These are phyloP conservation scores for Actinemys pallida DNA, from an alignment of 2,113 vertebrate genomes.

Conservation along the genomic window DNA sequence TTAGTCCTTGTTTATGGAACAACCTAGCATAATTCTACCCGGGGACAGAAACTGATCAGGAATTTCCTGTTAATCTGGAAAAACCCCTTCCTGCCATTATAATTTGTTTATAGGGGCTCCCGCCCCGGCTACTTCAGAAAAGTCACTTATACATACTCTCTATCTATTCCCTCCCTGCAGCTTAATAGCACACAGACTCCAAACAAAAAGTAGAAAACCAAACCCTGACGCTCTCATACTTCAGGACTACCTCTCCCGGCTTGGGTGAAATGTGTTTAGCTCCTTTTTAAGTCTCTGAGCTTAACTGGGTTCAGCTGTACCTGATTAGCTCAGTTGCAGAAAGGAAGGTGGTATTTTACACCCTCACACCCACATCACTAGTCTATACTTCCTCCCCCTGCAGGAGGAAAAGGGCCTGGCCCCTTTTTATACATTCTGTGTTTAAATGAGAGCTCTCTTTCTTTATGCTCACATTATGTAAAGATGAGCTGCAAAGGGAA, in stretches of 20 bases:
- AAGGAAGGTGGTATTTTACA: background rate
- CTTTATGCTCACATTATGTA: background rate
- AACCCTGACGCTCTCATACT: background rate
- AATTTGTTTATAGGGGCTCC: background rate
- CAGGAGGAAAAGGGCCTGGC: background rate
- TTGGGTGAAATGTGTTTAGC: background rate
- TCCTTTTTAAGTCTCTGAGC: background rate
- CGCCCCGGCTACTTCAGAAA: background rate
- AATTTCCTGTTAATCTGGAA: background rate
- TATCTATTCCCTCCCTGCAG: background rate
- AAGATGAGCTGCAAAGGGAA: background rate
- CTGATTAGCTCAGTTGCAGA: background rate
- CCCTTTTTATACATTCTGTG: background rate
- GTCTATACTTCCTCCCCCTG: background rate
- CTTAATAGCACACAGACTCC: background rate
- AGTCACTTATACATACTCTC: background rate
- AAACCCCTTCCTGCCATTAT: background rate
- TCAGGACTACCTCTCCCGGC: background rate
- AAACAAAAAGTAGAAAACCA: background rate
- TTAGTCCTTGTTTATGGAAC: background rate
- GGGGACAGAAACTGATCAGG: background rate
- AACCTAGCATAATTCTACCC: background rate
- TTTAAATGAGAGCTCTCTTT: background rate
- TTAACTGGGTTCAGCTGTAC: background rate
- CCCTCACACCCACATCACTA: background rate